Evolutionary conservation across 2,797 vertebrate genomes (phyloP).

Genomic region (Neopelma chrysocephalum): DNA sequence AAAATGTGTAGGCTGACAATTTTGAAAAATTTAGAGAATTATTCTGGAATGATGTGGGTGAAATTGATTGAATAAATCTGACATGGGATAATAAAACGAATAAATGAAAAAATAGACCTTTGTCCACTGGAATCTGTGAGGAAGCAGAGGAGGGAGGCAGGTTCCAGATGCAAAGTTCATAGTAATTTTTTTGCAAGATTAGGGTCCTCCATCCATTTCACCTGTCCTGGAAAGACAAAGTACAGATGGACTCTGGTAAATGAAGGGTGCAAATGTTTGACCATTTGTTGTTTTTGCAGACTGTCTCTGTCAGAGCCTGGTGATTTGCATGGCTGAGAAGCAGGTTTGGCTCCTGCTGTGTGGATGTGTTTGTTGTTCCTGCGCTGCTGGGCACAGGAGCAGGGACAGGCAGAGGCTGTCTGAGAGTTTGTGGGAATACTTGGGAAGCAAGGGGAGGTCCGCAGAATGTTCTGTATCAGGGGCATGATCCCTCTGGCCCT

Average conservation of each 20-base stretch:
- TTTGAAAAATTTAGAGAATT: not conserved
- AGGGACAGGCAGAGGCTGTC: not conserved
- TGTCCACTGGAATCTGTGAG: not conserved
- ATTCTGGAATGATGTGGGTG: constrained; percentile 13
- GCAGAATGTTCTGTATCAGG: not conserved
- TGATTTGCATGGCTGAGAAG: not conserved
- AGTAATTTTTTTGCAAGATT: not conserved
- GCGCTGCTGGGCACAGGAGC: not conserved
- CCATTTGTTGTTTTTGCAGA: constrained; percentile 29
- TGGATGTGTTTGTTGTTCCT: not conserved
- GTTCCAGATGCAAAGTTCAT: not conserved
- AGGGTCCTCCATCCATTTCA: not conserved
- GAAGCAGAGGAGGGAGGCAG: not conserved
- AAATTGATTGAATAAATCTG: not conserved
- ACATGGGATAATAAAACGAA: not conserved
- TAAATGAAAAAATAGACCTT: not conserved
- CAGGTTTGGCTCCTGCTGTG: not conserved
- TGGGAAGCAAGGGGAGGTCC: not conserved
- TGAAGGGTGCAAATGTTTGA: not conserved
- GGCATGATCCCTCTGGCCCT: not conserved
- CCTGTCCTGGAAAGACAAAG: not conserved
- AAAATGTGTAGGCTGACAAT: not conserved
- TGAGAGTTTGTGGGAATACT: not conserved
- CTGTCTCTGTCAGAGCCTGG: not conserved
- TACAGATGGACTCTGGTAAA: not conserved